phyloP scores from a whole-genome alignment of 1,140 invertebrate species.

The Mycetomoellerius zeteki region DNA sequence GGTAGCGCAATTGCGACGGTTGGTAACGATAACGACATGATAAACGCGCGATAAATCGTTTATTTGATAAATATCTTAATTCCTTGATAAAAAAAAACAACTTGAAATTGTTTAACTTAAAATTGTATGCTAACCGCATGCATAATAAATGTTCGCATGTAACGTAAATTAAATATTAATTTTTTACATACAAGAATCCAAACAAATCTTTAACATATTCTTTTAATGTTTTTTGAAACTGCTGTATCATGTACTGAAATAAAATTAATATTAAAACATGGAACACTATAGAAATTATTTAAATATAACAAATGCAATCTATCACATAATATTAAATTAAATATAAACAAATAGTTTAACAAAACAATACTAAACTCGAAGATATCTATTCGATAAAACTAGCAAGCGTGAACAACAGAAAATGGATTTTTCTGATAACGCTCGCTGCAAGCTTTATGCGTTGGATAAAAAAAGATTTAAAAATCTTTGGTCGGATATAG shows the following conservation, averaged over 20 bases:
- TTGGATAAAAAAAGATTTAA: slow-evolving; percentile 12
- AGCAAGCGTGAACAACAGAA: not conserved
- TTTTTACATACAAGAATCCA: not conserved
- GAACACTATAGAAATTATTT: not conserved
- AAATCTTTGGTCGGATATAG: slow-evolving; percentile 10
- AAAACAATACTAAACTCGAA: not conserved
- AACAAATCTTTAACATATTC: not conserved
- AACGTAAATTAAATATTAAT: slow-evolving; percentile 8
- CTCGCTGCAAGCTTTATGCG: not conserved
- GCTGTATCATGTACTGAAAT: not conserved
- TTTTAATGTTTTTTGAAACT: not conserved
- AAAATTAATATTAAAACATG: slow-evolving; percentile 19
- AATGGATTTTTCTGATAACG: not conserved
- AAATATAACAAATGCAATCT: not conserved
- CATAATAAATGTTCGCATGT: not conserved
- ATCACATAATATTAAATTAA: not conserved
- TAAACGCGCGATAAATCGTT: not conserved
- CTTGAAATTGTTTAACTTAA: not conserved
- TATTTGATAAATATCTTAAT: not conserved
- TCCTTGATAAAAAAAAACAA: not conserved
- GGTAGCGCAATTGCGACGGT: not conserved
- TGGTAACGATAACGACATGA: slow-evolving; percentile 45
- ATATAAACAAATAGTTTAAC: not conserved
- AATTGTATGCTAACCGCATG: not conserved
- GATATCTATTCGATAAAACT: slow-evolving; percentile 7